Evolutionary conservation across 2,113 vertebrate species (phyloP), one percentile per base, ranked within the genome.

Genomic region (Raphicerus campestris): DNA sequence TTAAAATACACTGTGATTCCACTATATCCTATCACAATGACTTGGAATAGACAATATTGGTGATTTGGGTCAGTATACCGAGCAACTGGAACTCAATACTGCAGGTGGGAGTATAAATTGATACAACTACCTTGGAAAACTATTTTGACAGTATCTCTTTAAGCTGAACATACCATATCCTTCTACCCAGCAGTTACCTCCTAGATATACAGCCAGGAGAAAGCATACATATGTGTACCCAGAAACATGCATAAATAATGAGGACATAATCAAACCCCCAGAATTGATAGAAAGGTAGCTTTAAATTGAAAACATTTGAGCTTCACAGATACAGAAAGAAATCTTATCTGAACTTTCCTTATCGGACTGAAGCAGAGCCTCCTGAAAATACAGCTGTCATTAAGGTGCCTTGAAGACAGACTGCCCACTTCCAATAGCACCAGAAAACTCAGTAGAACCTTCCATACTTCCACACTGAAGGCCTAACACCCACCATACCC

Each of bases 271-370:
- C 53, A 55, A 86, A 30, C 39, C 24, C 39, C 53, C 10, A 61
- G 39, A 84, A 47, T 10, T 56, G n/a, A 66, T 80, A 66, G 51
- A 60, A 92, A 66, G 45, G 53, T 86, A 42, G 45, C 87, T 83
- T 81, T 63, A 75, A 51, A 95, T 45, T 80, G 28, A 93, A 94
- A 87, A 17, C 35, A 63, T 91, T 32, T 93, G 92, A 93, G 28
- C 55, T 61, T 26, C 16, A 86, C 39, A 93, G 60, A 73, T 73
- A 8, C 20, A 90, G 51, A 89, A 91, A 49, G 9, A 94, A 94
- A 55, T 82, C 45, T 55, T 49, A 89, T 30, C 56, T 80, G 28
- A 51, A 84, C 14, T 82, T 89, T 28, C 60, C 22, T 88, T 91
- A 30, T 51, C 86, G 39, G 16, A 89, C 56, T 66, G 32, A 91